Conservation (phyloP, 2,888 invertebrate species). For the Hypselothyrea guttata region DNA sequence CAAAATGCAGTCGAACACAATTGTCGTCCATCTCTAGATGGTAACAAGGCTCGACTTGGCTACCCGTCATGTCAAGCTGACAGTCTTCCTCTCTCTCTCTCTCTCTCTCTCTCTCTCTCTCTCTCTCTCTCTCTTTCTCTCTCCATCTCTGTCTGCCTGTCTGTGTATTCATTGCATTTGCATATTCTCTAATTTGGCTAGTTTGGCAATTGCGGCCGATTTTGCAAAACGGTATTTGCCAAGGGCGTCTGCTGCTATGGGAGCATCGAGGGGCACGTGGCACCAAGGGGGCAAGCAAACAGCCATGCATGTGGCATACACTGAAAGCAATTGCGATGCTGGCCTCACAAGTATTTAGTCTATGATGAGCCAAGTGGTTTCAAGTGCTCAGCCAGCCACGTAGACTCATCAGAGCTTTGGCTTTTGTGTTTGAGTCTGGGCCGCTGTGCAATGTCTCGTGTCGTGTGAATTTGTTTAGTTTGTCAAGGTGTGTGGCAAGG, state of each 20-base stretch:
- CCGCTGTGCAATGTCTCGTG: constrained; percentile 31
- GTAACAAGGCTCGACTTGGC: constrained; percentile 2
- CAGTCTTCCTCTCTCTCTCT: neutral
- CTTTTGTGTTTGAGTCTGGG: constrained; percentile 7
- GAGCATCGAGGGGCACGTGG: too few relatives aligned
- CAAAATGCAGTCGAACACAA: constrained; percentile 3
- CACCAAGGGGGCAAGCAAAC: neutral
- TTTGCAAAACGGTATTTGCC: constrained; percentile 74
- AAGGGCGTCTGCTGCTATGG: constrained; percentile 28
- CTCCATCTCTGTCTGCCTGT: too few relatives aligned
- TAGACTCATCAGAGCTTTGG: neutral
- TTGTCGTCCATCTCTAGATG: constrained; percentile 38
- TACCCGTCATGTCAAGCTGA: neutral
- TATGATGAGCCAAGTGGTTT: constrained; percentile 72
- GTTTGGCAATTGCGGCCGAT: constrained; percentile 77
- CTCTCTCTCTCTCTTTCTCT: neutral
- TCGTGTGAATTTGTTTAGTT: constrained; percentile 72
- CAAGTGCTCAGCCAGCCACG: constrained; percentile 47
- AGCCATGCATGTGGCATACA: neutral
- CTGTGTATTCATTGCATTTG: constrained; percentile 69
- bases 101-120: neutral
- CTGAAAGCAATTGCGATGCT: neutral
- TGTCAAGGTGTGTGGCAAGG: constrained; percentile 20
- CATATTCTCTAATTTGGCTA: constrained; percentile 76
- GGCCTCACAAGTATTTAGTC: constrained; percentile 69